Conservation (phyloP, 2,797 vertebrate genomes). For the Rhinophrynus dorsalis region DNA sequence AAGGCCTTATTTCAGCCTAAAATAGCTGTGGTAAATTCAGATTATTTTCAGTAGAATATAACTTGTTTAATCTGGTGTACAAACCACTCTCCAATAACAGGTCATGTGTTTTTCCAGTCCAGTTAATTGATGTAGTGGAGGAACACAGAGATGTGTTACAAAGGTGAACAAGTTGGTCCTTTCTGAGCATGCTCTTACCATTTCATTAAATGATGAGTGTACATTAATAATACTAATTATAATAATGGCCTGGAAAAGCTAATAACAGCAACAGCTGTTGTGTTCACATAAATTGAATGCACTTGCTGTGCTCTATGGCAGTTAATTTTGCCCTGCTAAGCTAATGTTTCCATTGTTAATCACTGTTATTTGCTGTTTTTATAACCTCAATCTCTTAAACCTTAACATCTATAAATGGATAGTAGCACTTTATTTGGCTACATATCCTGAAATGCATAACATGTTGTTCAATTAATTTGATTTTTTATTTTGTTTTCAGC, state of each 20-base stretch:
- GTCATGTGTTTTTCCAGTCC: neutral
- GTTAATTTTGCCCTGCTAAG: constrained; percentile 20
- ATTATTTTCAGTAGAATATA: too few species aligned
- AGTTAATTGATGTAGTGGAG: neutral
- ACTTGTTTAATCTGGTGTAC: too few species aligned
- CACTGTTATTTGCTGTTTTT: too few species aligned
- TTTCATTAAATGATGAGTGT: constrained; percentile 7
- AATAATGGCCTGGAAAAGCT: constrained; percentile 7
- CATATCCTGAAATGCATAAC: too few species aligned
- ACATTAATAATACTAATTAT: constrained; percentile 15
- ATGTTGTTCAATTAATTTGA: too few species aligned
- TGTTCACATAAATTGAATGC: neutral
- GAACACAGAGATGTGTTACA: neutral
- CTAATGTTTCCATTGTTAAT: neutral
- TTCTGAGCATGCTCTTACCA: neutral
- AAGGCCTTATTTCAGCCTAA: too few species aligned
- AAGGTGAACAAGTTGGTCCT: constrained; percentile 14
- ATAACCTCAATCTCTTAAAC: too few species aligned
- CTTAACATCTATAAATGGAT: too few species aligned
- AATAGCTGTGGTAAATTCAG: too few species aligned
- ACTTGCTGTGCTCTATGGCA: neutral
- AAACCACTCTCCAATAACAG: neutral
- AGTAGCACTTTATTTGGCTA: too few species aligned
- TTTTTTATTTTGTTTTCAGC: too few species aligned
- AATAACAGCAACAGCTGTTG: constrained; percentile 14